Evolutionary conservation across 2,113 vertebrate genomes (phyloP), one percentile per base, ranked within the genome.

Genomic region (Leiothrix lutea): DNA sequence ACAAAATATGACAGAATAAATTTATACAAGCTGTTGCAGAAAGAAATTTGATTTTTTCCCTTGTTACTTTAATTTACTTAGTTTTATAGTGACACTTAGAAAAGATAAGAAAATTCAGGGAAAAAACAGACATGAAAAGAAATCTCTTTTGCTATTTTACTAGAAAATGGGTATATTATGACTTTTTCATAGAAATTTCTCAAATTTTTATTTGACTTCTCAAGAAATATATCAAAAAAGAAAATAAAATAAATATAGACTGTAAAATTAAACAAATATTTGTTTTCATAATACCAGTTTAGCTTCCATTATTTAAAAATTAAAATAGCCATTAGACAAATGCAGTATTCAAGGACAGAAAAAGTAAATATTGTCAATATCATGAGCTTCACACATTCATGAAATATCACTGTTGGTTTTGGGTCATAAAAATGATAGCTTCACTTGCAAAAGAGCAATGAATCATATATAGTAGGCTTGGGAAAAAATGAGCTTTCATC

Each of bases 361-460:
- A 74, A 91, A 87, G 15, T 80, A 75, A 91, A 92, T 13, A 44
- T 64, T 90, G n/a, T 50, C 54, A 54, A 24, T 82, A 36, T 35
- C 36, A 69, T 2, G 2, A 85, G n/a, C 36, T 72, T 94, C 29
- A 40, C 20, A 45, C 35, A 58, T 72, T 62, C 50, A 35, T 88
- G 50, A 96, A 94, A 91, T 94, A 94, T 64, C 29, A 20, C n/a
- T 80, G 38, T 92, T 91, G 36, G 65, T 65, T 84, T 92, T 69
- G 50, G 58, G 51, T 88, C 50, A 64, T 77, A 69, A 92, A 78
- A 91, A 94, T 77, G 84, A 94, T 78, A 80, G 48, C 53, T 95
- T 90, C n/a, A 25, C 71, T 89, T n/a, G 8, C 44, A 88, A 70
- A 87, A 91, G 45, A 90, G 51, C 74, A 83, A 71, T 96, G 80